Evolutionary conservation across 2,113 vertebrate species (phyloP).

Genomic region (Acanthochromis polyacanthus): DNA sequence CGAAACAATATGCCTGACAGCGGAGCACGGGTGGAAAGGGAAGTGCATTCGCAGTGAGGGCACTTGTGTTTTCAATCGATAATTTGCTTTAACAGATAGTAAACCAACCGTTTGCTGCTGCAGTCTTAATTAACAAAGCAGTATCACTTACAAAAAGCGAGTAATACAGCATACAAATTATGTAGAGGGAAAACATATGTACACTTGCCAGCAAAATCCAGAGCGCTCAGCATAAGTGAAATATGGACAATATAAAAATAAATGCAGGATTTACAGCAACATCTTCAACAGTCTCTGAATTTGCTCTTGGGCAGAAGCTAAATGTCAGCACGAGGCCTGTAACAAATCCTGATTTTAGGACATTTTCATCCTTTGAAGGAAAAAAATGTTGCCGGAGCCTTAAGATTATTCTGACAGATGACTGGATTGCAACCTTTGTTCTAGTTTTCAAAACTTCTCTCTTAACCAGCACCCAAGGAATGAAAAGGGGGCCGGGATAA

Average conservation of each 20-base stretch:
- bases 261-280: conserved; percentile 1
- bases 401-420: conserved; percentile 37
- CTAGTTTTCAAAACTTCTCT: conserved; percentile 31
- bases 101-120: conserved; percentile 30
- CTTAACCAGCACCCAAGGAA: conserved; percentile 23
- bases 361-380: background rate
- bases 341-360: conserved; percentile 30
- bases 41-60: conserved; percentile 40
- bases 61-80: conserved; percentile 69
- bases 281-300: conserved; percentile 9
- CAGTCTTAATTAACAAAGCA: conserved; percentile 64
- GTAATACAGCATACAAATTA: conserved; percentile 13
- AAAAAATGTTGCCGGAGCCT: conserved; percentile 1
- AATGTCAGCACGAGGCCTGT: conserved; percentile 8
- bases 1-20: conserved; percentile 64
- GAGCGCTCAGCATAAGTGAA: conserved; percentile 2
- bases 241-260: conserved; percentile 12
- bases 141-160: conserved; percentile 4
- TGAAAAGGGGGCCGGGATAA: conserved; percentile 3
- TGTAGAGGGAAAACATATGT: background rate
- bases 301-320: conserved; percentile 6
- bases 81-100: conserved; percentile 57
- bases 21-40: conserved; percentile 16
- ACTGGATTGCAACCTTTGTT: conserved; percentile 44
- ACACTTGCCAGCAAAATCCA: conserved; percentile 15